Percentiles rank a stretch among this genome's conserved stretches.
These are phyloP conservation scores for Phaenicophaeus curvirostris DNA, from an alignment of 2,797 vertebrate genomes.

Conservation along the genomic window DNA sequence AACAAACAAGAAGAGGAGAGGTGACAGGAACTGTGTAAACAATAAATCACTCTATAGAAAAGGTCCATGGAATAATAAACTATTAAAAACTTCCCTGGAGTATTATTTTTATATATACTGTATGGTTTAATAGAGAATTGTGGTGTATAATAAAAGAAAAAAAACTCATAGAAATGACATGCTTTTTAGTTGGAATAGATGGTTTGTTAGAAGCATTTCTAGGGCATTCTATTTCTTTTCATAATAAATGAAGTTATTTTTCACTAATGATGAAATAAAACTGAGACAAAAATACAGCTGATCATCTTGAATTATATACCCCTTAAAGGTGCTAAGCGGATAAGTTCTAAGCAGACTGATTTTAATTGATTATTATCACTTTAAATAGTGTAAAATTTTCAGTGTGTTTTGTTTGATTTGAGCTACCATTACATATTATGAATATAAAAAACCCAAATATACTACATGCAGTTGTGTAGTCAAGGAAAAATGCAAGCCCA, in stretches of 20 bases:
- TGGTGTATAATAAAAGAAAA: neutral
- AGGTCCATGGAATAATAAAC: neutral
- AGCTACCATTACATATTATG: neutral
- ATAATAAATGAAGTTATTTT: neutral
- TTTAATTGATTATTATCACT: neutral
- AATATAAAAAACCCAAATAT: neutral
- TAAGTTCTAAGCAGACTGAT: neutral
- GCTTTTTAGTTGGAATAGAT: neutral
- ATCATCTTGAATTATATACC: neutral
- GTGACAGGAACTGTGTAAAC: neutral
- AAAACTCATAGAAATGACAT: neutral
- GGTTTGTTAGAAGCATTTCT: neutral
- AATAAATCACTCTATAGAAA: neutral
- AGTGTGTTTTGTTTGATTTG: neutral
- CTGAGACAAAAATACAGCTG: neutral
- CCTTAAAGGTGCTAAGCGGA: neutral
- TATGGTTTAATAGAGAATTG: neutral
- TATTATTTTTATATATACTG: neutral
- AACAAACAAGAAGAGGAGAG: neutral
- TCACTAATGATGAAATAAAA: neutral
- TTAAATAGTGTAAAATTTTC: neutral
- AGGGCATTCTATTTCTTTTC: neutral
- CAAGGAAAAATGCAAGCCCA: neutral
- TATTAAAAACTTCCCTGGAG: neutral
- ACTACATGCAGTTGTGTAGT: neutral